Base-by-base conservation (phyloP, 2,797 vertebrate species). In the Gymnoscopelus braueri region DNA sequence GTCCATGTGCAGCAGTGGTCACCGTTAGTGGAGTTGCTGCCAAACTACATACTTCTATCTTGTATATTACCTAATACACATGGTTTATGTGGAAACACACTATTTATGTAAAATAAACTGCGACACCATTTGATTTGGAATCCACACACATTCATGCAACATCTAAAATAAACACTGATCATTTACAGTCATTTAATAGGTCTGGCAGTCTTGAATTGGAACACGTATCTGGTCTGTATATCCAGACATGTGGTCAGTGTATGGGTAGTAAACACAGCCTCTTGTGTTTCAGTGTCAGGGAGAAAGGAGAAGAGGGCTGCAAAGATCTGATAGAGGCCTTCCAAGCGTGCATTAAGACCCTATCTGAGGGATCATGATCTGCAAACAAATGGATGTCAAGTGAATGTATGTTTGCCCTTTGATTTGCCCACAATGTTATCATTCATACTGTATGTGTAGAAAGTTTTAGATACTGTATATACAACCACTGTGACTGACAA, bases 311-410 rank as follows among this genome's bases (percentile, higher is more conserved):
- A 1, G 86, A 89, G 51, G 62, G 7, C 68, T 94, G 93, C 71
- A 90, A 85, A 84, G 89, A 93, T 71, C 85, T 94, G 44, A 84
- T 94, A 7, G 89, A 93, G 67, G 91, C 93, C 35, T 93, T 93
- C 61, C 86, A 93, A 75, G 84, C 81, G 54, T 94, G 93, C 68
- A 53, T 92, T 74, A 94, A 88, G 67, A 92, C 90, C 4, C 82
- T 91, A 5, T 90, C 91, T 9, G 86, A 91, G 56, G 79, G 84
- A 39, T 87, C 89, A 35, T 93, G 82, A 81, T 15, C 24, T 55
- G 77, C 13, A 32, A 19, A 49, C 63, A 75, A 82, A 65, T 26
- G 7, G 15, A 51, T 50, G 6, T 51, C 49, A 53, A 54, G 44
- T 12, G 71, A 52, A 76, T 48, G 79, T 86, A 89, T 69, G 75